Percentiles rank a stretch among this genome's conserved stretches.
These are phyloP conservation scores for Coelinius sp. DNA, from an alignment of 2,888 invertebrate genomes.

Conservation along the genomic window DNA sequence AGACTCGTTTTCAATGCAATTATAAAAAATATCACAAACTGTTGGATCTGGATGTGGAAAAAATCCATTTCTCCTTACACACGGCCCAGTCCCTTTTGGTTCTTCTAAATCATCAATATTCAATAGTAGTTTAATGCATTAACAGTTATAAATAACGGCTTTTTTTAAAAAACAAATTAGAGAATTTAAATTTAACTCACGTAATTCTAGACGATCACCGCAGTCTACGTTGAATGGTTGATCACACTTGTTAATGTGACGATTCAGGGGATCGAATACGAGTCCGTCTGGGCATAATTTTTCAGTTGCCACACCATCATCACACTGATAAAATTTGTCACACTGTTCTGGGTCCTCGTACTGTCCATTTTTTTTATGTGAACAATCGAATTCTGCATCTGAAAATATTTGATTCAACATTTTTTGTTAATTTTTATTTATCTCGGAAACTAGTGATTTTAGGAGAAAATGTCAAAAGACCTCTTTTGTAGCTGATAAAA, in stretches of 20 bases:
- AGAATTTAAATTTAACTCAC: conserved; percentile 75
- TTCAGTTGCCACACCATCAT: conserved; percentile 79
- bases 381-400: conserved; percentile 82
- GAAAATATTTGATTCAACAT: conserved; percentile 41
- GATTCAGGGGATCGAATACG: conserved; percentile 87
- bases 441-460: neutral
- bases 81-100: conserved; percentile 79
- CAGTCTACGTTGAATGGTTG: conserved; percentile 94
- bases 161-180: neutral
- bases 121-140: neutral
- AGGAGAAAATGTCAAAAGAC: no score
- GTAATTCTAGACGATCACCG: conserved; percentile 88
- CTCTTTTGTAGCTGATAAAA: no score
- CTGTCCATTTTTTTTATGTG: conserved; percentile 84
- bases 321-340: conserved; percentile 88
- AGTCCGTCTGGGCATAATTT: conserved; percentile 91
- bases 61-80: conserved; percentile 91
- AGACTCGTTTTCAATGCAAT: conserved; percentile 89
- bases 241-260: conserved; percentile 92
- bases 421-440: neutral
- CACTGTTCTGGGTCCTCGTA: conserved; percentile 87
- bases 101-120: conserved; percentile 75
- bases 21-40: conserved; percentile 89
- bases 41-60: conserved; percentile 89
- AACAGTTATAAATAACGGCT: neutral